phyloP scores from a whole-genome alignment of 2,113 vertebrate genomes.

The Parotia lawesii region DNA sequence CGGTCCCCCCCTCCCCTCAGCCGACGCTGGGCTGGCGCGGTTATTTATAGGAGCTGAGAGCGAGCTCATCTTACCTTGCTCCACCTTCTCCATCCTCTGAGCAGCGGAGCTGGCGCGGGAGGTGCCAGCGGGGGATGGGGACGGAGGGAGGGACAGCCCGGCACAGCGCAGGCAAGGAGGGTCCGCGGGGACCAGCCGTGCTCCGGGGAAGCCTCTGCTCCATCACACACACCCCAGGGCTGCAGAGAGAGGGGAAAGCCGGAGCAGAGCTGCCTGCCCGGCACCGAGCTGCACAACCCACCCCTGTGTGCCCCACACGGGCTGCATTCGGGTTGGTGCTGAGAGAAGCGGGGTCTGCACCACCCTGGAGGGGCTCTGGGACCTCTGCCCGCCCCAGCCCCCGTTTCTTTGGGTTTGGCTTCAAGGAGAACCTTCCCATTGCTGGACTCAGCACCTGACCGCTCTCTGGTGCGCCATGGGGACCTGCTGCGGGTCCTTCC shows the following conservation, averaged over 20 bases:
- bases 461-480: accelerated
- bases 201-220: neutral
- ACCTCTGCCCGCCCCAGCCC: neutral
- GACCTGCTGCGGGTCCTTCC: neutral
- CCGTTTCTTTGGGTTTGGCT: neutral
- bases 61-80: constrained; percentile 10
- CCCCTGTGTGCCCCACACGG: too few species aligned
- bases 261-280: neutral
- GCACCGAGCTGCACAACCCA: accelerated
- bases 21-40: neutral
- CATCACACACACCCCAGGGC: neutral
- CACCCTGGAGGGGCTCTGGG: neutral
- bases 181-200: neutral
- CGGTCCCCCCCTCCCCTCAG: neutral
- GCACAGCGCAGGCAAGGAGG: neutral
- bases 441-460: neutral
- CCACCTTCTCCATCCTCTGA: constrained; percentile 4
- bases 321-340: neutral
- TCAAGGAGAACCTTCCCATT: neutral
- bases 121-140: neutral
- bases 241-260: neutral
- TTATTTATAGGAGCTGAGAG: neutral
- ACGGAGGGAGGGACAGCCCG: neutral
- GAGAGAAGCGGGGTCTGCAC: neutral
- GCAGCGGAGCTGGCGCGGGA: neutral